Evolutionary conservation across 2,113 vertebrate genomes (phyloP).

Genomic region (Pangasianodon gigas): DNA sequence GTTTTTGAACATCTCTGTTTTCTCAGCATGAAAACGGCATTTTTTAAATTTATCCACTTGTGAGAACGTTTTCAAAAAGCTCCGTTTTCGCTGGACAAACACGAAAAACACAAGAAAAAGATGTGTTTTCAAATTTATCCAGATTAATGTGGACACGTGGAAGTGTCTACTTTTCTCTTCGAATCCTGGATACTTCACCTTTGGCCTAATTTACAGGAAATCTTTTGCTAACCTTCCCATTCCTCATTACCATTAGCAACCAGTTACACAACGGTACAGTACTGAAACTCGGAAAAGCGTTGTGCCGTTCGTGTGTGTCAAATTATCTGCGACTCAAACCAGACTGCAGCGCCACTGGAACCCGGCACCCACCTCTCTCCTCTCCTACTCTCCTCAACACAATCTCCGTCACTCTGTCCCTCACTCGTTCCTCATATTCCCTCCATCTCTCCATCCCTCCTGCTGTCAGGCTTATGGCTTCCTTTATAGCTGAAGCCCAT

Average conservation of each 20-base stretch:
- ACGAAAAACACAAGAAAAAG: too few species aligned
- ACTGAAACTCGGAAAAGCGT: not conserved
- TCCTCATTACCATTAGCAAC: not conserved
- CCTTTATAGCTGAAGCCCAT: constrained; percentile 38
- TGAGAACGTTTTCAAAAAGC: too few species aligned
- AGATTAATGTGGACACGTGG: too few species aligned
- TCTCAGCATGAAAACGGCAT: too few species aligned
- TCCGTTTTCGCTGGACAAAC: too few species aligned
- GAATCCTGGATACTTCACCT: not conserved
- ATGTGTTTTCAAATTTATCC: too few species aligned
- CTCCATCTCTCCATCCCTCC: constrained; percentile 3
- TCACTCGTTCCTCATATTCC: not conserved
- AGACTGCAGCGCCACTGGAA: constrained; percentile 30
- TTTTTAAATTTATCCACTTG: too few species aligned
- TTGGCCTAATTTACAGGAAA: not conserved
- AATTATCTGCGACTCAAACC: not conserved
- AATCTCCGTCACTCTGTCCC: not conserved
- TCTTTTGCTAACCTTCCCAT: not conserved
- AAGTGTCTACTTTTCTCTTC: not conserved
- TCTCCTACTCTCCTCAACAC: constrained; percentile 5
- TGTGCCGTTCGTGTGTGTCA: not conserved
- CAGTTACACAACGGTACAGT: not conserved
- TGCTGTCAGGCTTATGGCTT: constrained; percentile 36
- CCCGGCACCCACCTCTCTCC: not conserved
- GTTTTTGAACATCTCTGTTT: too few species aligned